A percentile compares a stretch with the other conserved stretches of the same genome.
phyloP scores from a whole-genome alignment of 2,797 vertebrate genomes.

The Miichthys miiuy region DNA sequence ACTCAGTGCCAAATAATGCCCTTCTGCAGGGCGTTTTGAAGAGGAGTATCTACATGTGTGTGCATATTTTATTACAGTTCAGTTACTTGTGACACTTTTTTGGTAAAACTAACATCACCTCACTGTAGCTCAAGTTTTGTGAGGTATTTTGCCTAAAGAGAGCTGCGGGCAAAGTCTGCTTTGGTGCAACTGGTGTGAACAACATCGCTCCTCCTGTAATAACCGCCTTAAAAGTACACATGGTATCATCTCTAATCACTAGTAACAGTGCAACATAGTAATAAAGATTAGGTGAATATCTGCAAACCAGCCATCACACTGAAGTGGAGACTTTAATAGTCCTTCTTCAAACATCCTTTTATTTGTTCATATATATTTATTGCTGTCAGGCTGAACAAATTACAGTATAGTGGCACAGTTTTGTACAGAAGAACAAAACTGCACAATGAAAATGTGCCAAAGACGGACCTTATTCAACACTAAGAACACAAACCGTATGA shows the following conservation, averaged over 20 bases:
- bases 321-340: constrained; percentile 18
- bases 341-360: constrained; percentile 10
- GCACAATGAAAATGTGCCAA: constrained; percentile 22
- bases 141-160: constrained; percentile 12
- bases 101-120: constrained; percentile 6
- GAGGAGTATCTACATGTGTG: constrained; percentile 15
- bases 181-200: constrained; percentile 21
- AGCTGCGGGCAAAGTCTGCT: constrained; percentile 29
- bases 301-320: not conserved
- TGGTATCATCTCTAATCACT: constrained; percentile 24
- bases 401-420: not conserved
- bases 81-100: constrained; percentile 7
- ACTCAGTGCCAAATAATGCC: constrained; percentile 57
- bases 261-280: constrained; percentile 21
- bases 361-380: constrained; percentile 28
- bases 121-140: not conserved
- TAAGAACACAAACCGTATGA: not conserved
- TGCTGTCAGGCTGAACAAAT: constrained; percentile 4
- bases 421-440: not conserved
- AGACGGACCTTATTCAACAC: constrained; percentile 8
- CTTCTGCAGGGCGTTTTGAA: constrained; percentile 32
- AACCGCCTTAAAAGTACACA: constrained; percentile 13
- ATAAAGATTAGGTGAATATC: constrained; percentile 24
- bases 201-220: constrained; percentile 16
- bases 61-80: constrained; percentile 22